Evolutionary conservation across 2,888 invertebrate genomes (phyloP).

Genomic region (Drosophila engyochracea): DNA sequence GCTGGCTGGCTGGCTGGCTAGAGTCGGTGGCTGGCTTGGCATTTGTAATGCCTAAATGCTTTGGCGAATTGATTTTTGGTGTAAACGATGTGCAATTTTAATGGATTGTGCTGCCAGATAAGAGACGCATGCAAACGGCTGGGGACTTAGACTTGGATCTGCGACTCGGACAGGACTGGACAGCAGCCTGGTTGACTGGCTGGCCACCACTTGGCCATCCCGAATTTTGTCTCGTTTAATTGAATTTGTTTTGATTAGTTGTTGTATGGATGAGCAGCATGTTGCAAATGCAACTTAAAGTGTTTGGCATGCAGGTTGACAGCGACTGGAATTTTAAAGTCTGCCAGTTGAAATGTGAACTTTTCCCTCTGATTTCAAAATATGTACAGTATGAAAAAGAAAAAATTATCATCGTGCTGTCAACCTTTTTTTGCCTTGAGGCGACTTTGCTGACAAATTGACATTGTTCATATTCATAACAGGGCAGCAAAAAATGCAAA

Average conservation of each 20-base stretch:
- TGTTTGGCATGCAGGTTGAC: conserved; percentile 53
- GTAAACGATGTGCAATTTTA: conserved; percentile 86
- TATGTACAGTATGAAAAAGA: background rate
- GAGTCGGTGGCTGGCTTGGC: conserved; percentile 69
- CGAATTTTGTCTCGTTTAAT: conserved; percentile 74
- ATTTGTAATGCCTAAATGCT: conserved; percentile 85
- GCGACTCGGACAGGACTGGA: background rate
- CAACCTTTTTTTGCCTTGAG: conserved; percentile 49
- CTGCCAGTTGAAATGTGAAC: conserved; percentile 16
- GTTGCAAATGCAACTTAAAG: conserved; percentile 67
- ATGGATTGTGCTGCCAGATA: conserved; percentile 85
- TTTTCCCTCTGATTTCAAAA: conserved; percentile 17
- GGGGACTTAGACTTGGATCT: conserved; percentile 20
- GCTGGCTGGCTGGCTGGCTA: conserved; percentile 17
- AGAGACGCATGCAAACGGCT: conserved; percentile 60
- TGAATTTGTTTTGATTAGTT: conserved; percentile 82
- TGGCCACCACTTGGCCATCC: conserved; percentile 22
- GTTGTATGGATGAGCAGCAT: conserved; percentile 43
- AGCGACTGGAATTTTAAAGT: conserved; percentile 61
- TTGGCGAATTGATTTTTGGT: conserved; percentile 85
- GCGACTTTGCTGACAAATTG: conserved; percentile 62
- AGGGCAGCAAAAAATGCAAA: conserved; percentile 34
- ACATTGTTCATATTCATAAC: conserved; percentile 72
- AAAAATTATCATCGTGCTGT: conserved; percentile 21
- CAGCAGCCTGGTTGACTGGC: conserved; percentile 6